Evolutionary conservation across 2,797 vertebrate species (phyloP), one percentile per base, ranked within the genome.

Genomic region (Atherinosoma microstoma): DNA sequence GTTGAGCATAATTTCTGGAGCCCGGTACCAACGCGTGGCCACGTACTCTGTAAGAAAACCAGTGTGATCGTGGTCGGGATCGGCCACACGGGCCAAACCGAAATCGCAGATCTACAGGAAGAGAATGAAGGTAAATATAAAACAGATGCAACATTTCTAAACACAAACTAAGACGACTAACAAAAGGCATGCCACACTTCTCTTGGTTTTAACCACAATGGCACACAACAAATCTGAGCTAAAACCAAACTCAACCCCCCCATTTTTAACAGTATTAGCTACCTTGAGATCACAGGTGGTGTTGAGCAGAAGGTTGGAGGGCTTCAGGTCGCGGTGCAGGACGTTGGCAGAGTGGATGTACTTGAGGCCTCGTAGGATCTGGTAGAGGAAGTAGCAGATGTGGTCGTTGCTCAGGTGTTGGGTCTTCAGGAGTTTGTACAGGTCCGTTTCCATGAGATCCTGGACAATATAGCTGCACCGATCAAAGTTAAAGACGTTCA

Each of bases 261-360:
- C 22, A 35, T 27, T 57, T 57, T 30, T 1, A 34, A 10, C 5
- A 0, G 3, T n/a, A 16, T 20, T 20, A 20, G 4, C 32, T 62
- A 97, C 96, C 96, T 98, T 98, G 64, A 98, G 95, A 94, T 97
- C 97, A 76, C 96, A 97, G 84, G 96, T 97, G 94, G 97, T 97
- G 89, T 97, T 98, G 82, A 98, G 96, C 89, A 98, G 86, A 0
- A 98, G 95, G 92, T 98, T 98, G 89, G 95, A 96, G 32, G 97
- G 97, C 65, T 98, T 98, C 56, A 98, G 94, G 82, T 97, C 97
- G 9, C 97, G 95, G 92, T 97, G 97, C 1, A 98, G 95, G 54
- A 98, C 97, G 5, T 98, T 97, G 93, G 97, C 97, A 0, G 97
- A 97, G 94, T 98, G 97, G 89, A 98, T 98, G 87, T 98, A 98